Percentiles rank a stretch among this genome's conserved stretches.
These are phyloP conservation scores for Myrmecobius fasciatus DNA, from an alignment of 2,113 vertebrate species.

Conservation along the genomic window DNA sequence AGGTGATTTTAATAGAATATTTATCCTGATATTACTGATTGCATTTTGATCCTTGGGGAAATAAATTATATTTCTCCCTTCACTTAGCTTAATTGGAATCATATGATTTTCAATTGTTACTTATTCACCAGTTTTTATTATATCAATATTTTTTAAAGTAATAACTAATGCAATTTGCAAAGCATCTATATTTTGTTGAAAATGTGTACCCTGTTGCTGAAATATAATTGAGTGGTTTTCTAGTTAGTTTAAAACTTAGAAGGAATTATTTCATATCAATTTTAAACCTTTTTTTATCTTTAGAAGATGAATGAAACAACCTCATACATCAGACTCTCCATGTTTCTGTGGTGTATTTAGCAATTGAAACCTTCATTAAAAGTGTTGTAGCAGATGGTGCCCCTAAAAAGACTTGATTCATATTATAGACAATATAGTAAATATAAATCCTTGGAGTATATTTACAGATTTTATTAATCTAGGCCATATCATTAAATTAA, in stretches of 20 bases:
- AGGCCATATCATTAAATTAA: constrained; percentile 52
- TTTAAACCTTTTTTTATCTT: constrained; percentile 67
- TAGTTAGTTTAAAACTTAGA: constrained; percentile 58
- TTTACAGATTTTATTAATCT: constrained; percentile 53
- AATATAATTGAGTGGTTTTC: constrained; percentile 63
- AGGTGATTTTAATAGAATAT: not conserved
- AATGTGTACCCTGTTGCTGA: constrained; percentile 41
- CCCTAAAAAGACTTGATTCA: constrained; percentile 76
- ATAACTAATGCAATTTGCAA: constrained; percentile 33
- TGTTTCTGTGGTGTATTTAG: constrained; percentile 77
- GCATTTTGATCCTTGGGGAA: constrained; percentile 9
- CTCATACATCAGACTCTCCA: constrained; percentile 58
- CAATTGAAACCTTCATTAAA: constrained; percentile 75
- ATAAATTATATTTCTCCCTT: constrained; percentile 35
- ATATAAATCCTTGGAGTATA: constrained; percentile 64
- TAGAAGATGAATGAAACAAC: constrained; percentile 59
- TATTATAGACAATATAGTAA: constrained; percentile 67
- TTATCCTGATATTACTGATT: constrained; percentile 1
- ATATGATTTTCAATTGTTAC: constrained; percentile 28
- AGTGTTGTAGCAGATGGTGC: constrained; percentile 77
- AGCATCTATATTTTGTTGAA: constrained; percentile 49
- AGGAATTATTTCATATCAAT: constrained; percentile 54
- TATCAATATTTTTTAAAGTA: constrained; percentile 39
- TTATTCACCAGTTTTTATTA: constrained; percentile 43
- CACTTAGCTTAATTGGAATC: constrained; percentile 45